A percentile compares a stretch with the other conserved stretches of the same genome.
Evolutionary conservation across 2,113 vertebrate genomes (phyloP).

Genomic region (Cairina moschata): DNA sequence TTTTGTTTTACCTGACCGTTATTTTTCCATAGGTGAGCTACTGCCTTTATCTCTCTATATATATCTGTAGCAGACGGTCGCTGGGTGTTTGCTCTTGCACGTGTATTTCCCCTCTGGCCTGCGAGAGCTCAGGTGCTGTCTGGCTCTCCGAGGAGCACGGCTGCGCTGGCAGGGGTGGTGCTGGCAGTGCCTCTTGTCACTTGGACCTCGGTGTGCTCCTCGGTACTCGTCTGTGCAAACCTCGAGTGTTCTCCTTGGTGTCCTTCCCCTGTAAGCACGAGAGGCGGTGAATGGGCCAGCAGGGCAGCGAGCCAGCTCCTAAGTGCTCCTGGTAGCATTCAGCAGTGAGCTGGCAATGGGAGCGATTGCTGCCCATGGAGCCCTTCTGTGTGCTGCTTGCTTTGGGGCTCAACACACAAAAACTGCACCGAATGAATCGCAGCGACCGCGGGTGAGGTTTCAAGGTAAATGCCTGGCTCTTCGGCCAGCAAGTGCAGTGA

Average conservation of each 20-base stretch:
- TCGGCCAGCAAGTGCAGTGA: neutral
- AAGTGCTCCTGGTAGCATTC: neutral
- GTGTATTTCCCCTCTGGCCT: neutral
- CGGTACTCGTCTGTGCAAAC: neutral
- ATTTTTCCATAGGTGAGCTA: neutral
- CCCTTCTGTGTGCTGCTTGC: neutral
- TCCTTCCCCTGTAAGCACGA: neutral
- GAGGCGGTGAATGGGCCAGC: neutral
- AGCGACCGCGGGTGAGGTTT: neutral
- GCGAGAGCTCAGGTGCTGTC: neutral
- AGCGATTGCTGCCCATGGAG: neutral
- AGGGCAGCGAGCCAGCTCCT: slow-evolving; percentile 21
- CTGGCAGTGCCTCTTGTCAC: neutral
- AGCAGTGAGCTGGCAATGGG: neutral
- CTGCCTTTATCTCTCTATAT: neutral
- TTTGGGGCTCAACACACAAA: neutral
- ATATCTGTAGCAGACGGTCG: neutral
- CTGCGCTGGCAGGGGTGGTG: neutral
- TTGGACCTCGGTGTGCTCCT: neutral
- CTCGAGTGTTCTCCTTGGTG: neutral
- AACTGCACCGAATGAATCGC: neutral
- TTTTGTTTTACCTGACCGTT: neutral
- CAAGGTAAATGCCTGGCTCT: slow-evolving; percentile 4
- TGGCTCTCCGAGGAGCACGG: accelerated
- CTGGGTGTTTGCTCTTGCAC: neutral